Evolutionary conservation across 1,140 invertebrate genomes (phyloP).

Genomic region (Notospermus geniculatus): DNA sequence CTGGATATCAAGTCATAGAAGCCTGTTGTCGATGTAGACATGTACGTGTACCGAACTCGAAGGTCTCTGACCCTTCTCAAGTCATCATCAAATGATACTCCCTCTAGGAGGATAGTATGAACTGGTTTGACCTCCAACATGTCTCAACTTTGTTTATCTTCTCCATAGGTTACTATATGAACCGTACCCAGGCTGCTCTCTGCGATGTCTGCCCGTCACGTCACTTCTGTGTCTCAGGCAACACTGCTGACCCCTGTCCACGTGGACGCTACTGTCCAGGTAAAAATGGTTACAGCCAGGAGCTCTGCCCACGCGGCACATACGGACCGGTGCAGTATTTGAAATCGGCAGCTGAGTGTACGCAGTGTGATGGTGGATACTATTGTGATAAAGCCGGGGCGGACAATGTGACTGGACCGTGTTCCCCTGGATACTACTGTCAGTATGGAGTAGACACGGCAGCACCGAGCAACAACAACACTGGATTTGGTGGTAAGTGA

Average conservation of each 20-base stretch:
- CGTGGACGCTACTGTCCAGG: constrained; percentile 38
- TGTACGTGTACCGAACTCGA: too few species aligned
- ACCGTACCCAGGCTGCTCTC: constrained; percentile 39
- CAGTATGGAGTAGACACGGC: constrained; percentile 40
- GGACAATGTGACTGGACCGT: constrained; percentile 30
- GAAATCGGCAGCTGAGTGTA: constrained; percentile 34
- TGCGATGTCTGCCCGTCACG: constrained; percentile 45
- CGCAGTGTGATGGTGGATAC: constrained; percentile 44
- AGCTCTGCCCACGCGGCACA: constrained; percentile 39
- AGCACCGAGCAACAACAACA: constrained; percentile 43
- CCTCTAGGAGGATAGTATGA: too few species aligned
- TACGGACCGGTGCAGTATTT: constrained; percentile 38
- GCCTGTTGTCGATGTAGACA: too few species aligned
- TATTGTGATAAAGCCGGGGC: constrained; percentile 44
- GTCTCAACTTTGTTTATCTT: background rate
- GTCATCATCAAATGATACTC: too few species aligned
- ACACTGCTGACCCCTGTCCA: constrained; percentile 41
- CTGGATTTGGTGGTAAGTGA: constrained; percentile 46
- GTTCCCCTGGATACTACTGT: constrained; percentile 46
- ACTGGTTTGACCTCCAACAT: too few species aligned
- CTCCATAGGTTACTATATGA: constrained; percentile 47
- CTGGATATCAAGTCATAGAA: too few species aligned
- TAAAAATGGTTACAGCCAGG: constrained; percentile 42
- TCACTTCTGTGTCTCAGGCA: constrained; percentile 49
- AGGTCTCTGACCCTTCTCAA: too few species aligned